Percentiles rank a stretch among this genome's conserved stretches.
These are phyloP conservation scores for Acanthosepion pharaonis DNA, from an alignment of 2,888 invertebrate genomes.

Conservation along the genomic window DNA sequence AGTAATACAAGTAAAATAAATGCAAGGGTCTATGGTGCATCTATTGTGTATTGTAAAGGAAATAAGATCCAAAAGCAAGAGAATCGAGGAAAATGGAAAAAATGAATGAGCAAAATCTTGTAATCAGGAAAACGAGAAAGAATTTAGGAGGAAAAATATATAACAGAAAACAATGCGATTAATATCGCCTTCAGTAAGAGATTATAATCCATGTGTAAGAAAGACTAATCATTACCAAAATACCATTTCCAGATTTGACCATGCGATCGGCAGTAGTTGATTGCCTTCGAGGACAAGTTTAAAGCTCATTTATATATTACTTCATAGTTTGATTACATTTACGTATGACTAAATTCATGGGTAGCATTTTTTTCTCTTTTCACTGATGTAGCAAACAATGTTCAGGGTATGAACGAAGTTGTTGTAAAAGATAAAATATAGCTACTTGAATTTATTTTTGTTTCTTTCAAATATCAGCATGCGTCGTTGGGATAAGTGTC, in stretches of 20 bases:
- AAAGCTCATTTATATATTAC: not conserved
- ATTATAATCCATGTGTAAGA: not conserved
- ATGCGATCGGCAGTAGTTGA: not conserved
- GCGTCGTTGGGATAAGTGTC: not conserved
- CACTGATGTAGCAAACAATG: not conserved
- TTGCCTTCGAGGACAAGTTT: not conserved
- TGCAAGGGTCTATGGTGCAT: no score
- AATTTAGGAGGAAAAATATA: not conserved
- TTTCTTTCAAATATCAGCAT: not conserved
- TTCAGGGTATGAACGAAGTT: not conserved
- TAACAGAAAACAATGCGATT: not conserved
- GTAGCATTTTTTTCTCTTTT: not conserved
- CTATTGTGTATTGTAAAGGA: no score
- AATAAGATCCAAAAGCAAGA: no score
- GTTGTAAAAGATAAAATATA: not conserved
- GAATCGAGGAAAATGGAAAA: no score
- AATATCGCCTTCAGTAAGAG: not conserved
- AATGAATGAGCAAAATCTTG: no score
- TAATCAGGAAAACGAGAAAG: no score
- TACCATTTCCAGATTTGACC: not conserved
- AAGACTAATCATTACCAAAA: constrained; percentile 16
- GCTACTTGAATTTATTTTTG: not conserved
- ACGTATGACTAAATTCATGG: not conserved
- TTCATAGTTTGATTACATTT: not conserved
- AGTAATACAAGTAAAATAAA: no score